Evolutionary conservation across 2,113 vertebrate species (phyloP).

Genomic region (Sitta europaea): DNA sequence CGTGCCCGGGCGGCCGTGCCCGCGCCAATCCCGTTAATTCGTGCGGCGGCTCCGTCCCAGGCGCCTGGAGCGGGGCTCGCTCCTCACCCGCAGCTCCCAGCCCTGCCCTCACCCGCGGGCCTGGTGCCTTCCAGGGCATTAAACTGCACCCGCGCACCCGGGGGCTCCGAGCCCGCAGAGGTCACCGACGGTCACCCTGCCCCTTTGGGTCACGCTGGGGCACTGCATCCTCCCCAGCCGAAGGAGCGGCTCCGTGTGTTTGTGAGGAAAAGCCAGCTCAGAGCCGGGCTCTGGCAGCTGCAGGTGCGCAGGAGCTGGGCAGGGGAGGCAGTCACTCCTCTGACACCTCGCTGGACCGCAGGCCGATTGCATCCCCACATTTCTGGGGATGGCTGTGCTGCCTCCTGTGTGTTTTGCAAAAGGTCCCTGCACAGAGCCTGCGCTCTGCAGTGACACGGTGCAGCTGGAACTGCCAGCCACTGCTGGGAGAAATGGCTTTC

Average conservation of each 20-base stretch:
- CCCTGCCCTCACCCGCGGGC: neutral
- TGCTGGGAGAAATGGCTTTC: neutral
- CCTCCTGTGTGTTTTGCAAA: neutral
- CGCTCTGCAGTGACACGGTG: accelerated
- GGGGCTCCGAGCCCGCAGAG: neutral
- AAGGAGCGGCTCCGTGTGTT: accelerated
- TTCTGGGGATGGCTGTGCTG: neutral
- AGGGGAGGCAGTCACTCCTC: accelerated
- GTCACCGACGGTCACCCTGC: neutral
- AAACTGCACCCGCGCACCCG: neutral
- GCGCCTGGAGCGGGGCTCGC: neutral
- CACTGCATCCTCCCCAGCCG: accelerated
- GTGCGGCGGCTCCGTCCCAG: accelerated
- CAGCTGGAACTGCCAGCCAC: neutral
- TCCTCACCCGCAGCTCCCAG: neutral
- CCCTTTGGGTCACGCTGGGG: neutral
- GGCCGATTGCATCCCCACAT: accelerated
- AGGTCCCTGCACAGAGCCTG: neutral
- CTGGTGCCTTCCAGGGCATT: neutral
- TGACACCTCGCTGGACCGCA: neutral
- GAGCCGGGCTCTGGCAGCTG: accelerated
- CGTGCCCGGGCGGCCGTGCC: neutral
- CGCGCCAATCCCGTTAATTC: neutral
- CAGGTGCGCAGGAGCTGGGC: neutral
- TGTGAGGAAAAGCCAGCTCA: neutral